phyloP scores from a whole-genome alignment of 2,797 vertebrate species.

The Thamnophis elegans region DNA sequence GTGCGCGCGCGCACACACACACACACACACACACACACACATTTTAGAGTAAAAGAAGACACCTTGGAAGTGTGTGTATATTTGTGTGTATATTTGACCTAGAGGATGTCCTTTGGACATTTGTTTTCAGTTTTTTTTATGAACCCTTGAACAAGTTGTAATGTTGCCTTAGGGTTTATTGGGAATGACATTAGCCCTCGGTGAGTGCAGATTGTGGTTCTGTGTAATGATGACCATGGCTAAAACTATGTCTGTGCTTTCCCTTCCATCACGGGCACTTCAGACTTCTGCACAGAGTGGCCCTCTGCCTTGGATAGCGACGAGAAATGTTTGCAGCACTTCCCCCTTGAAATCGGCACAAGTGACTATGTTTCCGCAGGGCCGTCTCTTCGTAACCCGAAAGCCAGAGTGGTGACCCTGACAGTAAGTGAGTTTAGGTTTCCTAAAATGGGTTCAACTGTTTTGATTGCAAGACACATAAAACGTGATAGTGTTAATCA shows the following conservation, averaged over 20 bases:
- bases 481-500: no score
- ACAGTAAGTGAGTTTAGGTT: conserved; percentile 71
- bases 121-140: background rate
- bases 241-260: background rate
- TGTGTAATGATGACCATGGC: background rate
- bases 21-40: no score
- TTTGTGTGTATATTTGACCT: background rate
- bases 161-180: background rate
- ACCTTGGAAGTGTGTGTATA: background rate
- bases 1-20: no score
- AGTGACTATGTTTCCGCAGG: conserved; percentile 84
- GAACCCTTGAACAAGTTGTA: background rate
- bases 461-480: background rate
- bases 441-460: background rate
- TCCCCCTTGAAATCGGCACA: conserved; percentile 84
- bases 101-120: background rate
- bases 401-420: conserved; percentile 82
- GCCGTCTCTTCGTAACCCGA: conserved; percentile 84
- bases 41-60: background rate
- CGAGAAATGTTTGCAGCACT: conserved; percentile 81
- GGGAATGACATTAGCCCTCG: background rate
- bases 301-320: conserved; percentile 84
- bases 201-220: background rate
- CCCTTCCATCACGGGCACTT: background rate
- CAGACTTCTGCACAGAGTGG: conserved; percentile 96